These are phyloP conservation scores for Panthera leo DNA, from an alignment of 2,113 vertebrate species.

Conservation along the genomic window DNA sequence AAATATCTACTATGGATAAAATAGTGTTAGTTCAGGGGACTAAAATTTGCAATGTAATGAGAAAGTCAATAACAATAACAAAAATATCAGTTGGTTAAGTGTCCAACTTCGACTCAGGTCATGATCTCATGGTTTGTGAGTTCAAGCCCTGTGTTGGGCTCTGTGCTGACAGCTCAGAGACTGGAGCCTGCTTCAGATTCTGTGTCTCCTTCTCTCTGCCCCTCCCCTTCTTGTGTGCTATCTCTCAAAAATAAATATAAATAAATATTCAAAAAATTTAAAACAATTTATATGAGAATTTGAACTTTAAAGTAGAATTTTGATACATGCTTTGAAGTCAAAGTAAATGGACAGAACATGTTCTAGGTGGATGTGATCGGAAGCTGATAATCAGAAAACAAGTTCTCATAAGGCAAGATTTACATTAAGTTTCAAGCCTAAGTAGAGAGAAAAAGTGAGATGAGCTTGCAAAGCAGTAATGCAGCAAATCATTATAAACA, in stretches of 20 bases:
- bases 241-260: no score
- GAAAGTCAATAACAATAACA: background rate
- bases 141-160: no score
- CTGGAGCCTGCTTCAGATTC: no score
- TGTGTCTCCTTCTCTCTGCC: no score
- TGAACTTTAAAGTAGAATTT: background rate
- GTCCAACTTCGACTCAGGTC: no score
- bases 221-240: no score
- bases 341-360: background rate
- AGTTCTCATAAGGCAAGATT: background rate
- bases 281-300: background rate
- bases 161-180: no score
- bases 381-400: background rate
- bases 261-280: no score
- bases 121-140: no score
- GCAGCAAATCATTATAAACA: background rate
- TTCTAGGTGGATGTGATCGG: background rate
- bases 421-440: background rate
- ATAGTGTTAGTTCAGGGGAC: background rate
- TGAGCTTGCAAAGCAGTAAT: background rate
- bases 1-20: background rate
- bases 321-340: background rate
- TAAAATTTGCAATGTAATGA: background rate
- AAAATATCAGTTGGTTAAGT: no score
- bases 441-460: background rate